These are phyloP conservation scores for Pterobdella sp. DNA, from an alignment of 2,888 invertebrate genomes.

Conservation along the genomic window DNA sequence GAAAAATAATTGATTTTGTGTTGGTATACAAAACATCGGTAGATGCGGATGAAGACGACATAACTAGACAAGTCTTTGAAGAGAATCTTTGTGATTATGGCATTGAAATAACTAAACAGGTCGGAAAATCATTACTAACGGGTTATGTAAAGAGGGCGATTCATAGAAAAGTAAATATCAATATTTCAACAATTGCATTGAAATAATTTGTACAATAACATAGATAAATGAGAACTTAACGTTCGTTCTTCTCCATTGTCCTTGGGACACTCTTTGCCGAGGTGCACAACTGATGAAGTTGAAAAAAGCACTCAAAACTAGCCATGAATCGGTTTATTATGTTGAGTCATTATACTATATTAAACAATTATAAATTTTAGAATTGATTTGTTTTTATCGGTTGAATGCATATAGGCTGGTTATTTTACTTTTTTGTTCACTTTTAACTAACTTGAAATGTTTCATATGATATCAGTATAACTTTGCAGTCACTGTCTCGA, in stretches of 20 bases:
- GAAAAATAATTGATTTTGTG: constrained; percentile 65
- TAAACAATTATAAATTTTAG: too few species aligned
- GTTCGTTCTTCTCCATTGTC: constrained; percentile 22
- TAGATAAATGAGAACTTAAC: background rate
- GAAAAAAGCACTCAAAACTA: constrained; percentile 19
- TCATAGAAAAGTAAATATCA: background rate
- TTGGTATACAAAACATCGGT: constrained; percentile 58
- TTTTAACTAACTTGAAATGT: too few species aligned
- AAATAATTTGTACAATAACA: background rate
- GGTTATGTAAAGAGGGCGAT: background rate
- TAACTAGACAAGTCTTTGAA: constrained; percentile 52
- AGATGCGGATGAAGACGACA: constrained; percentile 27
- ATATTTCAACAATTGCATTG: background rate
- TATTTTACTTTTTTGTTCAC: too few species aligned
- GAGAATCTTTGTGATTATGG: constrained; percentile 41
- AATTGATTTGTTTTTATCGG: too few species aligned
- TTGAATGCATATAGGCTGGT: too few species aligned
- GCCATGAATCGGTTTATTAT: too few species aligned
- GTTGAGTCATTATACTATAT: too few species aligned
- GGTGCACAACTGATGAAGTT: constrained; percentile 20
- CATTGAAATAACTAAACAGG: constrained; percentile 40
- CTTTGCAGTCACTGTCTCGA: too few species aligned
- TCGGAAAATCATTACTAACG: background rate
- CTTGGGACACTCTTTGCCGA: constrained; percentile 15
- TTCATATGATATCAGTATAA: too few species aligned